These are phyloP conservation scores for Ladona fulva DNA, from an alignment of 1,140 invertebrate species.

Conservation along the genomic window DNA sequence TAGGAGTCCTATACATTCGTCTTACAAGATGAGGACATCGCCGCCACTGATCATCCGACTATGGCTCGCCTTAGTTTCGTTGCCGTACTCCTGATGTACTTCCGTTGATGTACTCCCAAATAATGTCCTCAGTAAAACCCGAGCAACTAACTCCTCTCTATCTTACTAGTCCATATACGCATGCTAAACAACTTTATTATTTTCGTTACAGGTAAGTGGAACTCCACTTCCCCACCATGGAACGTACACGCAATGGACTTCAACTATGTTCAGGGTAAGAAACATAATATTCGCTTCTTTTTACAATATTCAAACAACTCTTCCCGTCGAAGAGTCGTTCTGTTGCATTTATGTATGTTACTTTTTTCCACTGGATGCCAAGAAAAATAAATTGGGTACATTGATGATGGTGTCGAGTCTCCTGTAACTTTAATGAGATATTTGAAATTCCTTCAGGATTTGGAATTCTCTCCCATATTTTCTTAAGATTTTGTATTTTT, in stretches of 20 bases:
- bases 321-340: not conserved
- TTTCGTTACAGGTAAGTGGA: constrained; percentile 19
- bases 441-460: not conserved
- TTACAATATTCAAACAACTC: constrained; percentile 1
- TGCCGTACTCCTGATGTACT: too few relatives aligned
- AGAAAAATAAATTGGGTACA: too few relatives aligned
- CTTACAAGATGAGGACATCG: too few relatives aligned
- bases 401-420: too few relatives aligned
- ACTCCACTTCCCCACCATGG: constrained; percentile 15
- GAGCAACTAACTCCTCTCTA: not conserved
- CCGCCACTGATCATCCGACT: too few relatives aligned
- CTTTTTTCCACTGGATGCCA: not conserved
- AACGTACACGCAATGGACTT: constrained; percentile 17
- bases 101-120: too few relatives aligned
- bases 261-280: constrained; percentile 18
- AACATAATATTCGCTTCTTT: constrained; percentile 10
- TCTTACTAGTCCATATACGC: too few relatives aligned
- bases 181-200: constrained; percentile 5
- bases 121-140: not conserved
- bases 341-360: constrained; percentile 6
- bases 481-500: not conserved
- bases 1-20: too few relatives aligned
- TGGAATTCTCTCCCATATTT: too few relatives aligned
- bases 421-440: not conserved
- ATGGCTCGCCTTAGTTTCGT: too few relatives aligned